Evolutionary conservation across 2,797 vertebrate genomes (phyloP).

Genomic region (Peromyscus melanophrys): DNA sequence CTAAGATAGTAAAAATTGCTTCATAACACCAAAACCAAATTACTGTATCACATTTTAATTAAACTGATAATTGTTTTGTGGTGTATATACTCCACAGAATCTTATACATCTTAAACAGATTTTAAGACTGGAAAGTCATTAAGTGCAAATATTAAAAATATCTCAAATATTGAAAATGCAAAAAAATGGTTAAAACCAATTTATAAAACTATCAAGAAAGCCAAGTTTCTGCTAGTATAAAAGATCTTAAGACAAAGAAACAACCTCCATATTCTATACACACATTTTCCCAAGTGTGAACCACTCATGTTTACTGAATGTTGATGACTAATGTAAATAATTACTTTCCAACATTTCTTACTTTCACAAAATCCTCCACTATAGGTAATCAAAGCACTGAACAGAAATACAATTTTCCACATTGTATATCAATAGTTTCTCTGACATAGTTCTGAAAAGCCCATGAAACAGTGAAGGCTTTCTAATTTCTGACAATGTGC

Average conservation of each 20-base stretch:
- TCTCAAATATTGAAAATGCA: neutral
- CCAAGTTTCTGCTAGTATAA: neutral
- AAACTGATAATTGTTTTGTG: neutral
- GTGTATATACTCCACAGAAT: neutral
- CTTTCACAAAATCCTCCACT: neutral
- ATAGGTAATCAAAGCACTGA: neutral
- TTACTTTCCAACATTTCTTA: neutral
- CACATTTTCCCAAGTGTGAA: neutral
- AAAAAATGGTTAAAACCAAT: conserved; percentile 12
- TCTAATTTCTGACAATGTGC: neutral
- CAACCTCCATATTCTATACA: neutral
- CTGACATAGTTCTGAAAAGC: neutral
- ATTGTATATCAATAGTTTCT: neutral
- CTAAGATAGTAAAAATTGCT: neutral
- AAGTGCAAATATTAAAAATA: conserved; percentile 12
- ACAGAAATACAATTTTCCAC: neutral
- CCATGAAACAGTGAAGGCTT: neutral
- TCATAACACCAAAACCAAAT: conserved; percentile 12
- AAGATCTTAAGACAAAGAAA: neutral
- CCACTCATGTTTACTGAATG: neutral
- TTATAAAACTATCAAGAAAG: conserved; percentile 9
- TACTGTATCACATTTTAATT: neutral
- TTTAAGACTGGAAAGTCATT: neutral
- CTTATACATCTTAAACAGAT: neutral
- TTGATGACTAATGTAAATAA: neutral